These are phyloP conservation scores for Dasyornis broadbenti DNA, from an alignment of 2,113 vertebrate species.

Conservation along the genomic window DNA sequence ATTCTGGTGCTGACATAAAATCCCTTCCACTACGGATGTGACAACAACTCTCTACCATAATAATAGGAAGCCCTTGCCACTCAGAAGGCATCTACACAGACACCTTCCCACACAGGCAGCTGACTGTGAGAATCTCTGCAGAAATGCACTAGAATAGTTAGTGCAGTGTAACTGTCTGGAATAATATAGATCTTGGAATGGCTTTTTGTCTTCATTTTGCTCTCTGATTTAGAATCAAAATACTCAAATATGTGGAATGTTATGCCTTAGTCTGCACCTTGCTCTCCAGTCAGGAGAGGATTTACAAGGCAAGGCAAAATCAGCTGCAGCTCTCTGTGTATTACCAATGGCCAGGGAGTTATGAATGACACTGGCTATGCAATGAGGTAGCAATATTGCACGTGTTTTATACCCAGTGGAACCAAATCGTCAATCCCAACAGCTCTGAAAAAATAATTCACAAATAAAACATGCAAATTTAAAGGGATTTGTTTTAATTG, in stretches of 20 bases:
- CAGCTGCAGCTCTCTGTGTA: not conserved
- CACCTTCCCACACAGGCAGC: not conserved
- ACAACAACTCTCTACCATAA: not conserved
- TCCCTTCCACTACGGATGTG: not conserved
- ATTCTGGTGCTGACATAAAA: not conserved
- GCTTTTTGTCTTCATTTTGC: not conserved
- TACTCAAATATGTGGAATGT: not conserved
- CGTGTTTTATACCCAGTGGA: not conserved
- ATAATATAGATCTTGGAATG: not conserved
- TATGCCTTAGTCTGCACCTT: not conserved
- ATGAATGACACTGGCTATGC: not conserved
- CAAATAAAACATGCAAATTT: not conserved
- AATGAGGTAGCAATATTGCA: not conserved
- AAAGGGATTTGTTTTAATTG: not conserved
- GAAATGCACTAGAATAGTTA: not conserved
- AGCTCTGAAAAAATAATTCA: not conserved
- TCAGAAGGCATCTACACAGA: not conserved
- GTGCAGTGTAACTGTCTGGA: not conserved
- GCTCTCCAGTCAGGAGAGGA: not conserved
- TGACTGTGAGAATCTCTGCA: not conserved
- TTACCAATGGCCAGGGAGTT: not conserved
- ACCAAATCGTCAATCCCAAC: not conserved
- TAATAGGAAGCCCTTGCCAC: not conserved
- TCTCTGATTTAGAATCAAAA: slow-evolving; percentile 3
- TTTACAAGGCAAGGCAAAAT: not conserved